Evolutionary conservation across 2,113 vertebrate genomes (phyloP).

Genomic region (Carassius auratus): DNA sequence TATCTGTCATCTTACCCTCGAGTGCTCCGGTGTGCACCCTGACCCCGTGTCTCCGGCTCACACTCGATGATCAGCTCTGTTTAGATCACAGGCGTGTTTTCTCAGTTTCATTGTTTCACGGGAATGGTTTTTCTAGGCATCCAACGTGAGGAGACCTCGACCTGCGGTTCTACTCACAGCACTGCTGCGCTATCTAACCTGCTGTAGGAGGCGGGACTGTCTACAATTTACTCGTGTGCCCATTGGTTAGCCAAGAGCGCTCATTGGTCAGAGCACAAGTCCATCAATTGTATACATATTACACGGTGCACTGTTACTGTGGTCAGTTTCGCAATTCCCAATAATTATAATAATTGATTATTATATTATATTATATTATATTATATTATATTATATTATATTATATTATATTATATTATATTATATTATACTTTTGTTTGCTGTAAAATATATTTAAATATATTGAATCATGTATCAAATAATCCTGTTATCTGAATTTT

Average conservation of each 20-base stretch:
- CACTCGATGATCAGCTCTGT: background rate
- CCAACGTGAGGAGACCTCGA: slow-evolving; percentile 29
- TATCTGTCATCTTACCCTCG: slow-evolving; percentile 17
- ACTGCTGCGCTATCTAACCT: slow-evolving; percentile 6
- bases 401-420: slow-evolving; percentile 1
- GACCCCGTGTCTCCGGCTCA: background rate
- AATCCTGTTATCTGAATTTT: background rate
- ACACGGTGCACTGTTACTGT: background rate
- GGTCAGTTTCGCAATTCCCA: background rate
- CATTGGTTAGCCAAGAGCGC: background rate
- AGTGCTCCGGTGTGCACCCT: background rate
- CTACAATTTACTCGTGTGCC: background rate
- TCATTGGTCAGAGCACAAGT: slow-evolving; percentile 13
- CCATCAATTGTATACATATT: slow-evolving; percentile 2
- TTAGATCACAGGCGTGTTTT: background rate
- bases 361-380: background rate
- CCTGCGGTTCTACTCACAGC: background rate
- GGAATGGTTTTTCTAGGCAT: slow-evolving; percentile 44
- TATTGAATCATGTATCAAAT: background rate
- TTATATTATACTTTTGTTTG: background rate
- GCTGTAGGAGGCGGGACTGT: background rate
- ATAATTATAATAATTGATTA: background rate
- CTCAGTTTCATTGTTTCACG: slow-evolving; percentile 30
- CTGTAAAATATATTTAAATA: background rate
- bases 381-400: background rate